Base-by-base conservation (phyloP, 1,140 invertebrate genomes). In the Penaeus chinensis region DNA sequence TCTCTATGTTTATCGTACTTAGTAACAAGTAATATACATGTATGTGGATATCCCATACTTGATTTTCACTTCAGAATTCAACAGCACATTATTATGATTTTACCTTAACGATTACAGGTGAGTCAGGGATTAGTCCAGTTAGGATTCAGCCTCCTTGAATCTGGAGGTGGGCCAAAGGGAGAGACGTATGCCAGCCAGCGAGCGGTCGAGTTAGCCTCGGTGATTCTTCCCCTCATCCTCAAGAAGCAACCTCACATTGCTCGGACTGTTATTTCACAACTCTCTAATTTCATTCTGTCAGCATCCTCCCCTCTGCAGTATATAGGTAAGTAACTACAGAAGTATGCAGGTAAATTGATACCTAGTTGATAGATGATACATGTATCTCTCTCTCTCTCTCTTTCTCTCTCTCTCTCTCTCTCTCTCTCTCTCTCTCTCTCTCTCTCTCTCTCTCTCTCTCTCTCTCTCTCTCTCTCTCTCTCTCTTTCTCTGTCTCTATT, bases 101-200 rank as follows among this genome's bases (percentile, higher is more conserved):
- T 13, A 54, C 0, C 54, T 54, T 54, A 13, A 37, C 42, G 32
- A 27, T 79, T 66, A 18, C 83, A 89, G 88, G 83, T 85, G 22
- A 89, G 88, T 54, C 76, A 89, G n/a, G 83, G 88, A 13, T 24
- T 89, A 65, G 88, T 89, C 20, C 83, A 81, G 2, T 54, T 89
- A 1, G 42, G 82, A 32, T 89, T 84, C 66, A 81, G 27, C 47
- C 65, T 89, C 42, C 79, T 89, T 61, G 88, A 89, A 19, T 84
- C 74, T 20, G 83, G 88, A 32, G 62, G 77, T 24, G 76, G 82
- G 0, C 13, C 32, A 24, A 89, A 63, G 47, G 62, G 54, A 18
- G 88, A 85, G 22, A 85, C 66, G 11, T 89, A 85, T 47, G 24
- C 63, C 32, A 71, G 76, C 66, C 82, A 85, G 66, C 74, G 62